phyloP scores from a whole-genome alignment of 2,797 vertebrate species.

The Distichodus sexfasciatus region DNA sequence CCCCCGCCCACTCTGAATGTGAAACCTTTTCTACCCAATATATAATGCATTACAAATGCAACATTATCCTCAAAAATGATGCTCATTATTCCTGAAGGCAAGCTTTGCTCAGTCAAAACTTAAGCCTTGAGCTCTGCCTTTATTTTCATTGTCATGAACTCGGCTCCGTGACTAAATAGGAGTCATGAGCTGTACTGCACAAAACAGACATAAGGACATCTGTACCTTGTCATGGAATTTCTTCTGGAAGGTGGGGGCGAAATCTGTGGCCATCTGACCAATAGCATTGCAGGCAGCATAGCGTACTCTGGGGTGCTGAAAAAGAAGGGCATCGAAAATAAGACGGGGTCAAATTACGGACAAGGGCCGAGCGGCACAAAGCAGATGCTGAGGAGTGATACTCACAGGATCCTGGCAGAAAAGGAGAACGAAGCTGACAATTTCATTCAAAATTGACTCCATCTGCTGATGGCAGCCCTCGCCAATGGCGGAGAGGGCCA shows the following conservation, averaged over 20 bases:
- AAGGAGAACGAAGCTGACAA: slow-evolving; percentile 91
- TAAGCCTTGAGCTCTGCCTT: no score
- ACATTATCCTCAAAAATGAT: no score
- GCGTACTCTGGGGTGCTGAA: slow-evolving; percentile 94
- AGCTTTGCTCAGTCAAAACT: no score
- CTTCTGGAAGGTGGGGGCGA: slow-evolving; percentile 98
- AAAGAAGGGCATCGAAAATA: slow-evolving; percentile 18
- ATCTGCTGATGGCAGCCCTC: slow-evolving; percentile 99
- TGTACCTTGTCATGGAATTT: slow-evolving; percentile 96
- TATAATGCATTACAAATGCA: no score
- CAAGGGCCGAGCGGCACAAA: neutral
- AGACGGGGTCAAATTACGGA: neutral
- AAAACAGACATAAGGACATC: neutral
- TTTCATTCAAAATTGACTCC: slow-evolving; percentile 97
- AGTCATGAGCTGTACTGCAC: neutral
- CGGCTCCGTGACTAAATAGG: no score
- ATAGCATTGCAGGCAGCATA: slow-evolving; percentile 97
- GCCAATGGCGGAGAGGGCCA: slow-evolving; percentile 96
- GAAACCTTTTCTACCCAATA: neutral
- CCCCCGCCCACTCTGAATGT: no score
- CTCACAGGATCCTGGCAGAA: slow-evolving; percentile 96
- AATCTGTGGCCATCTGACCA: slow-evolving; percentile 98
- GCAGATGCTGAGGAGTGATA: slow-evolving; percentile 25
- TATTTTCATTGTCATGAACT: no score
- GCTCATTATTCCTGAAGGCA: no score